Percentiles rank a stretch among this genome's conserved stretches.
These are phyloP conservation scores for Rhinoptilus africanus DNA, from an alignment of 2,113 vertebrate genomes.

Conservation along the genomic window DNA sequence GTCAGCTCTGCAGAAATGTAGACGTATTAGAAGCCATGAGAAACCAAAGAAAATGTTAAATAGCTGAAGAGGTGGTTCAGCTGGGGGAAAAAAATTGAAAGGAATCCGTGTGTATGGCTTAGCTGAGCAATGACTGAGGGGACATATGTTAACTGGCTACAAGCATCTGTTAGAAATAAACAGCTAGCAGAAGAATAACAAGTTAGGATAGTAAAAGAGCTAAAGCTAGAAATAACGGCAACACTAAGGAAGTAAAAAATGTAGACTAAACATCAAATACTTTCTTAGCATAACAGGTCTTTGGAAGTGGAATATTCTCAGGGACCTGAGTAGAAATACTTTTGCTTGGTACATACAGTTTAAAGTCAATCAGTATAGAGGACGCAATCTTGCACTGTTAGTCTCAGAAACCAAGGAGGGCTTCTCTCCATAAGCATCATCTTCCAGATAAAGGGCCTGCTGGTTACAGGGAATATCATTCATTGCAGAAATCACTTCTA, in stretches of 20 bases:
- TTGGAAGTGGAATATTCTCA: background rate
- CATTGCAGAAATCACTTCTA: background rate
- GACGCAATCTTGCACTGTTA: background rate
- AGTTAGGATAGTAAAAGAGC: background rate
- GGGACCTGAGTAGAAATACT: background rate
- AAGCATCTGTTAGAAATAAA: slow-evolving; percentile 49
- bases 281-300: background rate
- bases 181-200: slow-evolving; percentile 12
- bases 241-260: background rate
- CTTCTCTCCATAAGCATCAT: background rate
- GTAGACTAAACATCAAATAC: background rate
- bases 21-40: background rate
- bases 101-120: background rate
- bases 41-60: slow-evolving; percentile 17
- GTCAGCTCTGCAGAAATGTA: background rate
- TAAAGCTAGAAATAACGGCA: slow-evolving; percentile 12
- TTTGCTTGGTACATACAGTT: background rate
- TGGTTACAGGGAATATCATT: background rate
- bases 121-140: background rate
- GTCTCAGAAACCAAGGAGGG: background rate
- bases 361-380: background rate
- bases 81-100: background rate
- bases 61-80: background rate
- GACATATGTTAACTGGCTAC: background rate
- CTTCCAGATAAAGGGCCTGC: background rate